Conservation (phyloP, 1,140 invertebrate species). For the Drosophila miranda region DNA sequence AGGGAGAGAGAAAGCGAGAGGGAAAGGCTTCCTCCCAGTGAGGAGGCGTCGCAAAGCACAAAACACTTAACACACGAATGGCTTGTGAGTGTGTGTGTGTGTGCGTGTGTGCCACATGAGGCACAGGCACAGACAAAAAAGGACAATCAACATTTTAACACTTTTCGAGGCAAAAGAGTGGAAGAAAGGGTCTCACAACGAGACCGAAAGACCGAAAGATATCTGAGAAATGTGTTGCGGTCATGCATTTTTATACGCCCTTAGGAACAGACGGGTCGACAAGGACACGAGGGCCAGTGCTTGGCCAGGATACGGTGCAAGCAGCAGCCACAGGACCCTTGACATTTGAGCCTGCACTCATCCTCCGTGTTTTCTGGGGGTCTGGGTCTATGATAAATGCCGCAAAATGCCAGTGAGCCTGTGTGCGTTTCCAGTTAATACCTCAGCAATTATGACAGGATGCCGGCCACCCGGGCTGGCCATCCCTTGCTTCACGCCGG, state of each 20-base stretch:
- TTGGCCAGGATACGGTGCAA: conserved; percentile 12
- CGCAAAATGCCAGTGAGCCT: conserved; percentile 5
- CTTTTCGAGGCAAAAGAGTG: conserved; percentile 57
- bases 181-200: conserved; percentile 11
- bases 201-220: background rate
- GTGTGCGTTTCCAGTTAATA: conserved; percentile 33
- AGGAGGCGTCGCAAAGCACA: conserved; percentile 62
- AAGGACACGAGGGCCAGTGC: conserved; percentile 26
- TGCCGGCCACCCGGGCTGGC: conserved; percentile 1
- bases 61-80: conserved; percentile 52
- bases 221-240: conserved; percentile 71
- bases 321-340: conserved; percentile 32
- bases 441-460: conserved; percentile 47
- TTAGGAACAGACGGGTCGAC: conserved; percentile 30
- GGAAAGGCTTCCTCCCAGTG: conserved; percentile 7
- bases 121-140: conserved; percentile 61
- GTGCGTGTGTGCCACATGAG: conserved; percentile 9
- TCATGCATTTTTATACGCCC: conserved; percentile 71
- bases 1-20: background rate
- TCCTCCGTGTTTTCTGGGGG: background rate
- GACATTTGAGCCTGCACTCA: conserved; percentile 29
- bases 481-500: too few relatives aligned
- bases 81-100: too few relatives aligned
- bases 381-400: conserved; percentile 14
- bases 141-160: conserved; percentile 81